Percentiles rank a stretch among this genome's conserved stretches.
phyloP scores from a whole-genome alignment of 2,888 invertebrate genomes.

The Neuroscelio doddi region DNA sequence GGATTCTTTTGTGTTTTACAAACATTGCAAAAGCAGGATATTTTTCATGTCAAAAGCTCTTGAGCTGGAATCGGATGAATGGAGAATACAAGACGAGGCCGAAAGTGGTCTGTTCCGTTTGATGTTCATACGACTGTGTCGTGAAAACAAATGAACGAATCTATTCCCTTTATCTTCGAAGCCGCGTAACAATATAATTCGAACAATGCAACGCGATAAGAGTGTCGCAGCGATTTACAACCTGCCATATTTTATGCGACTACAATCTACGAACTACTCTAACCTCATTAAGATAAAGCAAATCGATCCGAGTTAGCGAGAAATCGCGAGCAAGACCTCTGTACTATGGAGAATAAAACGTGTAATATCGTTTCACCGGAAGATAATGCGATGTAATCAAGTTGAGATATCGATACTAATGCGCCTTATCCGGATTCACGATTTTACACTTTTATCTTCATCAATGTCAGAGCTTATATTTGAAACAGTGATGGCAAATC shows the following conservation, averaged over 20 bases:
- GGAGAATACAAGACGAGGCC: no score
- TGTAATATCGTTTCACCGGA: neutral
- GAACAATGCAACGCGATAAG: constrained; percentile 15
- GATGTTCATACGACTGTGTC: neutral
- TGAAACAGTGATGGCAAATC: no score
- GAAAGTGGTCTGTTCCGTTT: no score
- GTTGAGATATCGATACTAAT: no score
- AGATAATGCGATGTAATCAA: neutral
- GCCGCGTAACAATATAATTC: constrained; percentile 13
- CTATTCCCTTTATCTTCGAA: constrained; percentile 1
- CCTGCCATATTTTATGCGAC: constrained; percentile 19
- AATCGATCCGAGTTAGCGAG: constrained; percentile 11
- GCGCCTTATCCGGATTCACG: neutral
- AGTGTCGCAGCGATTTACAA: constrained; percentile 16
- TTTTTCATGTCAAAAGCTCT: no score
- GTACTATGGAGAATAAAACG: neutral
- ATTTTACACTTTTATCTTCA: neutral
- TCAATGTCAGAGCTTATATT: no score
- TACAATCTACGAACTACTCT: constrained; percentile 10
- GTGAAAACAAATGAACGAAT: constrained; percentile 1
- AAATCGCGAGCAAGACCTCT: constrained; percentile 1
- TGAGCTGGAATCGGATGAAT: no score
- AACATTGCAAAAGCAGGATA: no score
- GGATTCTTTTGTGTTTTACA: no score
- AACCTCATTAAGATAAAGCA: constrained; percentile 25